Conservation (phyloP, 1,140 invertebrate genomes). For the Piezodorus guildinii region DNA sequence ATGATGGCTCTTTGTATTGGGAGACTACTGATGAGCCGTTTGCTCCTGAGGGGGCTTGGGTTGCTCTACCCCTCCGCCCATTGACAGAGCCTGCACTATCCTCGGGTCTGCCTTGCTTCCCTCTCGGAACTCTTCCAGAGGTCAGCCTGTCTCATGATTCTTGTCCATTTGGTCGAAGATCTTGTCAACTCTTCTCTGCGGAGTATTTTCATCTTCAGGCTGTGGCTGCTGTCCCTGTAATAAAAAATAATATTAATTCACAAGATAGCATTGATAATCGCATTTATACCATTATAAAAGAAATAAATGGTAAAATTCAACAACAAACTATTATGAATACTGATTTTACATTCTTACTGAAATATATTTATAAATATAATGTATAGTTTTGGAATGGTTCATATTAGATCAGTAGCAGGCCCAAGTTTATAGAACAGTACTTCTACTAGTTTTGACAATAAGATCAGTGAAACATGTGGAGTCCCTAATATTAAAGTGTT, state of each 20-base stretch:
- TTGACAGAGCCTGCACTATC: constrained; percentile 88
- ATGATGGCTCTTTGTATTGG: no score
- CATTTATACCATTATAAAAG: neutral
- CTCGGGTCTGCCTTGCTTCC: constrained; percentile 96
- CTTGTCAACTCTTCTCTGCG: constrained; percentile 90
- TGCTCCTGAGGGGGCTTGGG: neutral
- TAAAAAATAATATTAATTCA: neutral
- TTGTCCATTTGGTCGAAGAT: constrained; percentile 98
- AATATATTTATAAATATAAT: no score
- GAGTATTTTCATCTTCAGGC: constrained; percentile 87
- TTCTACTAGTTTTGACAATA: no score
- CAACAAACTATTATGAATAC: no score
- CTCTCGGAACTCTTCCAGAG: constrained; percentile 94
- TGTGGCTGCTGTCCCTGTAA: constrained; percentile 75
- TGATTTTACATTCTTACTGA: no score
- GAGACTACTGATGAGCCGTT: neutral
- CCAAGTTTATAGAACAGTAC: no score
- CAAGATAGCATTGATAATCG: neutral
- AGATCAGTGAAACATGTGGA: no score
- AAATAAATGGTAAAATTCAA: no score
- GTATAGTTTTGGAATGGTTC: neutral
- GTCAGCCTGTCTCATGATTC: constrained; percentile 96
- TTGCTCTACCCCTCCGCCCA: constrained; percentile 44
- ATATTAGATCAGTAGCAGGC: no score
- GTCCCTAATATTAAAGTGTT: no score